Conservation (phyloP, 2,888 invertebrate species). For the Gastracanthus pulcherrimus region DNA sequence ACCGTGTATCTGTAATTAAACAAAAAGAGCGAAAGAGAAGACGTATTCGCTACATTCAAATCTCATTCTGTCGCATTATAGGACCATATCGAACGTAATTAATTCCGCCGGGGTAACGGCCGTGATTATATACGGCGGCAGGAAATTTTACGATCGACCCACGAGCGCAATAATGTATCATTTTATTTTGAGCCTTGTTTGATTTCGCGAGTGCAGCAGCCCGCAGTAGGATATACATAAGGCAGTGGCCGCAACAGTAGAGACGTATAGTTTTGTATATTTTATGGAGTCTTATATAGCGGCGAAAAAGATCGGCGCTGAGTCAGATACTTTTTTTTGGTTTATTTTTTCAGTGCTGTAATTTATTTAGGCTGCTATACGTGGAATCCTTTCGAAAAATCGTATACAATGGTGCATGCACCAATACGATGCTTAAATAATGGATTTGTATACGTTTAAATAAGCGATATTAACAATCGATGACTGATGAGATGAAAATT, state of each 20-base stretch:
- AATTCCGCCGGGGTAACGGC: background rate
- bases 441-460: too few relatives aligned
- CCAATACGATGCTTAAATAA: background rate
- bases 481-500: too few relatives aligned
- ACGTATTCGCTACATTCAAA: background rate
- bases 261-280: background rate
- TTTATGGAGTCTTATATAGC: background rate
- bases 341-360: background rate
- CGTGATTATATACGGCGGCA: background rate
- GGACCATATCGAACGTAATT: constrained; percentile 21
- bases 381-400: background rate
- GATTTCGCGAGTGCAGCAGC: background rate
- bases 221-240: background rate
- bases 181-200: constrained; percentile 10
- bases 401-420: too few relatives aligned
- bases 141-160: background rate
- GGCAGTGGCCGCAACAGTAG: background rate
- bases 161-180: constrained; percentile 24
- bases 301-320: background rate
- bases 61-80: constrained; percentile 18
- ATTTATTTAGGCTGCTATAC: background rate
- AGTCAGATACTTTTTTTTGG: background rate
- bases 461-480: too few relatives aligned
- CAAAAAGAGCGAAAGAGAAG: background rate
- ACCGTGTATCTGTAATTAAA: background rate